Conservation (phyloP, 1,140 invertebrate genomes). For the Probaryconus sp. region DNA sequence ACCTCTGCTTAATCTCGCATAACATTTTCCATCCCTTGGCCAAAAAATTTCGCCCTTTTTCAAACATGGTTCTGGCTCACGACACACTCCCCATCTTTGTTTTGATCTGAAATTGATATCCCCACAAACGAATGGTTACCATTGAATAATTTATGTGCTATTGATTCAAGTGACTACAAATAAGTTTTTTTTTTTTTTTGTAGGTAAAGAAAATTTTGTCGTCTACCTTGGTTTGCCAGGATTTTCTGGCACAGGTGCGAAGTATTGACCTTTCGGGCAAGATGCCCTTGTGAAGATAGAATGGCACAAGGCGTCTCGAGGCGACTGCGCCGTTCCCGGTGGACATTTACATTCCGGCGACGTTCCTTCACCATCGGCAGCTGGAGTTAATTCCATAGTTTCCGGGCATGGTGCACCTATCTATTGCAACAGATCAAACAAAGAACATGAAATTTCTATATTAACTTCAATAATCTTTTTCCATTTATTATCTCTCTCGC, state of each 20-base stretch:
- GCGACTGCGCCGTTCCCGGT: conserved; percentile 83
- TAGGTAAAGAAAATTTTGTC: not conserved
- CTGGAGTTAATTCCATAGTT: conserved; percentile 88
- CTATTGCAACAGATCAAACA: conserved; percentile 71
- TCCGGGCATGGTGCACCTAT: conserved; percentile 88
- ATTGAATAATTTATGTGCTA: not conserved
- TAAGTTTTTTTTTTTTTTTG: too few species aligned
- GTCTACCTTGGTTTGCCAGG: conserved; percentile 64
- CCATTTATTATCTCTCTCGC: too few species aligned
- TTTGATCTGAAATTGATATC: conserved; percentile 67
- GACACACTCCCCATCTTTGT: conserved; percentile 84
- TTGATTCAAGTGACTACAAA: too few species aligned
- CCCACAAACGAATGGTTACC: not conserved
- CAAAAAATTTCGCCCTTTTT: conserved; percentile 83
- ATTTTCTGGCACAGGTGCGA: conserved; percentile 80
- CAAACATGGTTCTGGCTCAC: conserved; percentile 80
- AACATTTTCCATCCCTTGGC: conserved; percentile 85
- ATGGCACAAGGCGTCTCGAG: conserved; percentile 81
- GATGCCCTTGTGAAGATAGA: conserved; percentile 84
- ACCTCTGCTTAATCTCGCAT: conserved; percentile 82
- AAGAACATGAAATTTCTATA: conserved; percentile 17
- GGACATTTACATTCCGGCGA: conserved; percentile 87
- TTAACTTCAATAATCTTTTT: not conserved
- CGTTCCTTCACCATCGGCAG: conserved; percentile 79
- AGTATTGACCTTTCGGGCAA: conserved; percentile 84